Conservation (phyloP, 2,113 vertebrate genomes). For the Bubalus kerabau region DNA sequence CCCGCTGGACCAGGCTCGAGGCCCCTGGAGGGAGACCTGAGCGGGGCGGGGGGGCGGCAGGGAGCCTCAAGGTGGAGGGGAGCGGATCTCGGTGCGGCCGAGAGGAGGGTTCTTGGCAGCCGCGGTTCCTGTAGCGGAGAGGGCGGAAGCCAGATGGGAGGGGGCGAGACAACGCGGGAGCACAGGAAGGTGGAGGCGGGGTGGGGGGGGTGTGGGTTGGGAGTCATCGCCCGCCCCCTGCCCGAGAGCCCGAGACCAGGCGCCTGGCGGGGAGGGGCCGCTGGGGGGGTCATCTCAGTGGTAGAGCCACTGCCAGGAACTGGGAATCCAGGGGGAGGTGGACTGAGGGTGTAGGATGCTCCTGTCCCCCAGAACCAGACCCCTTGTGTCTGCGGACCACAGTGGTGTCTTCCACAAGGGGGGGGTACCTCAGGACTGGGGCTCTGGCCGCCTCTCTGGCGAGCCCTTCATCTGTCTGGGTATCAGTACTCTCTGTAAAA, state of each 20-base stretch:
- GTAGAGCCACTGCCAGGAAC: not conserved
- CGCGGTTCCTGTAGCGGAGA: conserved; percentile 44
- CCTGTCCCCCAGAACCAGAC: not conserved
- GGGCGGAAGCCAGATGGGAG: conserved; percentile 64
- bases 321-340: not conserved
- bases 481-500: not conserved
- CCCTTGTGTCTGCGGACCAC: not conserved
- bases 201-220: not conserved
- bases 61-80: conserved; percentile 34
- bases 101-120: conserved; percentile 59
- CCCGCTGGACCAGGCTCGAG: not conserved
- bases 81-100: conserved; percentile 51
- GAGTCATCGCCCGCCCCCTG: not conserved
- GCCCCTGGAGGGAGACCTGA: not conserved
- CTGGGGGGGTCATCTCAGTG: not conserved
- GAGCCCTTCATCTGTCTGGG: not conserved
- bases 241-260: not conserved
- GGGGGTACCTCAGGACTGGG: not conserved
- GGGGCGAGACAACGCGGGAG: conserved; percentile 31
- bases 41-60: not conserved
- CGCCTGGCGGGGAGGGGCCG: not conserved
- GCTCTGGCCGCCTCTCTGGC: not conserved
- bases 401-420: not conserved
- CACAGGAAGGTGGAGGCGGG: conserved; percentile 59
- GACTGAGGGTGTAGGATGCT: not conserved